Evolutionary conservation across 1,140 invertebrate genomes (phyloP).

Genomic region (Carcinoscorpius rotundicauda): DNA sequence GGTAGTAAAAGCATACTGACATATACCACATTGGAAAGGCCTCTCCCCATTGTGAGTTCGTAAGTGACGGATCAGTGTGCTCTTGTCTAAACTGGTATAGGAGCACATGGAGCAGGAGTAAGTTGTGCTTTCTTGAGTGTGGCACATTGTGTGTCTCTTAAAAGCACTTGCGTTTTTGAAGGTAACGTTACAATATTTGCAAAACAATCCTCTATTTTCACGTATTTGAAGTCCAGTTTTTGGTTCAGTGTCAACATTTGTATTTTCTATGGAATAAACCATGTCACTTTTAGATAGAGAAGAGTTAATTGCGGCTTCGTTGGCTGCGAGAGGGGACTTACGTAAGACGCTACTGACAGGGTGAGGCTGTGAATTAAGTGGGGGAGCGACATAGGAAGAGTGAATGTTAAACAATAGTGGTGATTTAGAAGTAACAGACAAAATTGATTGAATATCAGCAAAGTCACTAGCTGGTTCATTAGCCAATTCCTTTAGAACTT

Average conservation of each 20-base stretch:
- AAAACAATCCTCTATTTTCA: conserved; percentile 10
- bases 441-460: conserved; percentile 70
- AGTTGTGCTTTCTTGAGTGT: conserved; percentile 34
- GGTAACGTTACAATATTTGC: conserved; percentile 21
- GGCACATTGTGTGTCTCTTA: conserved; percentile 69
- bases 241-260: neutral
- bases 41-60: conserved; percentile 86
- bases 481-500: conserved; percentile 29
- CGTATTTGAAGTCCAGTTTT: neutral
- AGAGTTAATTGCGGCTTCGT: conserved; percentile 24
- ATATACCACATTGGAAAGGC: conserved; percentile 84
- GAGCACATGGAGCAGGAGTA: conserved; percentile 89
- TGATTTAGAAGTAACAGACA: conserved; percentile 54
- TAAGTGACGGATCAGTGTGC: conserved; percentile 76
- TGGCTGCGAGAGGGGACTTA: conserved; percentile 23
- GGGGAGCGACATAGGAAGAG: conserved; percentile 22
- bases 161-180: conserved; percentile 41
- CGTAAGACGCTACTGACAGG: conserved; percentile 8
- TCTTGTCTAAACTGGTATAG: conserved; percentile 77
- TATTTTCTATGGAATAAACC: neutral
- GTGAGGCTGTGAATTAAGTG: conserved; percentile 17
- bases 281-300: conserved; percentile 20
- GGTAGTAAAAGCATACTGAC: conserved; percentile 91
- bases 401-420: conserved; percentile 41
- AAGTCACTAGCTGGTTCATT: conserved; percentile 36